phyloP scores from a whole-genome alignment of 2,113 vertebrate genomes.

The Merops nubicus region DNA sequence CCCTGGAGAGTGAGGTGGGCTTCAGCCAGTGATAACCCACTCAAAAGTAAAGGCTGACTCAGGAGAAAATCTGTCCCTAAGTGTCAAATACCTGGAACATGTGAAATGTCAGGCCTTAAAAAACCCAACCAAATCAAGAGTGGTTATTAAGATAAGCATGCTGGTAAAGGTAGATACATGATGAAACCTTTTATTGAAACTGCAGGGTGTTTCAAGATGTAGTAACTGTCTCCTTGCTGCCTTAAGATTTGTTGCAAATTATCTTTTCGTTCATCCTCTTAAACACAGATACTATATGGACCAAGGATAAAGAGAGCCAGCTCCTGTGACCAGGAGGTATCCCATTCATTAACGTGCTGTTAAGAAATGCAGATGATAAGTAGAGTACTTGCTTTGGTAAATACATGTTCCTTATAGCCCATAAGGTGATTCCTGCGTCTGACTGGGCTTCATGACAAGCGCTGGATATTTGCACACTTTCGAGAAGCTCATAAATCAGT shows the following conservation, averaged over 20 bases:
- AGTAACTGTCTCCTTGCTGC: conserved; percentile 6
- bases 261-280: neutral
- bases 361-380: neutral
- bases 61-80: neutral
- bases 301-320: conserved; percentile 20
- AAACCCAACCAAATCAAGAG: neutral
- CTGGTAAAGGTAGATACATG: neutral
- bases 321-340: neutral
- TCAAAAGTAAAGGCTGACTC: neutral
- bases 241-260: conserved; percentile 28
- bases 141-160: neutral
- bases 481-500: neutral
- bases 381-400: neutral
- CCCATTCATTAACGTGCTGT: neutral
- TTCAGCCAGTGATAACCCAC: neutral
- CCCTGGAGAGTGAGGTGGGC: neutral
- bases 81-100: neutral
- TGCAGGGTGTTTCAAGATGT: neutral
- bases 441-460: neutral
- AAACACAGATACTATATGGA: conserved; percentile 8
- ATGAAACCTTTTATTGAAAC: neutral
- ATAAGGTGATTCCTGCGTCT: conserved; percentile 22
- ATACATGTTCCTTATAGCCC: neutral
- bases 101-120: neutral
- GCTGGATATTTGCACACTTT: neutral